Evolutionary conservation across 2,797 vertebrate species (phyloP), one percentile per base, ranked within the genome.

Genomic region (Ambastaia sidthimunki): DNA sequence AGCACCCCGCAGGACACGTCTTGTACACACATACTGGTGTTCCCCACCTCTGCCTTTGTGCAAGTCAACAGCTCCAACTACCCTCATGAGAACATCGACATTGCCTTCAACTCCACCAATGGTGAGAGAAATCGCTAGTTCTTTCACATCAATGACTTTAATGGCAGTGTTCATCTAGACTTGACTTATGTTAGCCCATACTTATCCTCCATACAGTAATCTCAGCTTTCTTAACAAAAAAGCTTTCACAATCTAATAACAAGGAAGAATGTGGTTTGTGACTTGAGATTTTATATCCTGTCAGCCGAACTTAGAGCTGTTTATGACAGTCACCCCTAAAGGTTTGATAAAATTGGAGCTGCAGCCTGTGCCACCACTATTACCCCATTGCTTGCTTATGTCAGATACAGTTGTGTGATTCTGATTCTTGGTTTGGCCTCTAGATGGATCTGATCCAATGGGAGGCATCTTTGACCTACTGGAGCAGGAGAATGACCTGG

Each of bases 1-100:
- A 99, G 95, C 85, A 99, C 97, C 10, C 97, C 97, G 0, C 97
- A 98, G 91, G 97, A 99, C 91, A 98, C 97, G 3, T 99, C 97
- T 15, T 99, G 97, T 91, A 98, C 97, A 76, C 97, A 99, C 80
- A 98, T 99, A 85, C 93, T 99, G 75, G 97, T 99, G 85, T 99
- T 99, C 84, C 97, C 97, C 89, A 98, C 97, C 31, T 99, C 97
- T 44, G 97, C 97, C 34, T 95, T 93, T 16, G 96, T 98, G 85
- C 97, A 98, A 90, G 95, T 98, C 85, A 96, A 97, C 79, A 97
- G 94, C 82, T 96, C 96, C 85, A 98, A 93, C 76, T 98, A 97
- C 50, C 95, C 95, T 89, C 96, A 96, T 72, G 97, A 98, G 92
- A 97, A 98, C 92, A 91, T 98, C 86, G 97, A 98, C 80, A 93